Percentiles rank a stretch among this genome's conserved stretches.
These are phyloP conservation scores for Argyresthia goedartella DNA, from an alignment of 2,888 invertebrate species.

Conservation along the genomic window DNA sequence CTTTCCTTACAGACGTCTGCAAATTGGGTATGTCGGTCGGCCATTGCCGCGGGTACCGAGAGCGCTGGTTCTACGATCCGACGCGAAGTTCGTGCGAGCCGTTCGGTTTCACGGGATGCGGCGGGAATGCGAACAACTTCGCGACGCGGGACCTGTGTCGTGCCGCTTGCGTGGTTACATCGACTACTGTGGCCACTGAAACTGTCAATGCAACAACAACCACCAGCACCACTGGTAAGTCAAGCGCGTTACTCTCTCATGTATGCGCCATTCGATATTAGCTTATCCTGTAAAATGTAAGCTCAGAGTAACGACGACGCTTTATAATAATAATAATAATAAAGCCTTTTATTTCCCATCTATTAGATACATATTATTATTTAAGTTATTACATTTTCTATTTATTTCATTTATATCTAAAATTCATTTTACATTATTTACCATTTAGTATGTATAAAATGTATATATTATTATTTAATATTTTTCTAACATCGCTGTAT, in stretches of 20 bases:
- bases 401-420: too few relatives aligned
- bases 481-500: too few relatives aligned
- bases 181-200: not conserved
- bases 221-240: constrained; percentile 12
- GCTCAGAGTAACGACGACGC: too few relatives aligned
- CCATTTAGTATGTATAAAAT: too few relatives aligned
- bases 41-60: constrained; percentile 81
- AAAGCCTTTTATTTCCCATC: too few relatives aligned
- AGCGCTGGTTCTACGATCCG: constrained; percentile 89
- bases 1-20: constrained; percentile 65
- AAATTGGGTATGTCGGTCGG: constrained; percentile 76
- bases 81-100: constrained; percentile 79
- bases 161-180: constrained; percentile 62
- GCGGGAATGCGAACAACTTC: constrained; percentile 91
- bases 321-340: too few relatives aligned
- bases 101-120: constrained; percentile 91
- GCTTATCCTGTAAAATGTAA: too few relatives aligned
- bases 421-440: too few relatives aligned
- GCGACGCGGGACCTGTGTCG: constrained; percentile 78
- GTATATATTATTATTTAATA: too few relatives aligned
- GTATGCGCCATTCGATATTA: not conserved
- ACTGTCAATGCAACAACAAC: constrained; percentile 3
- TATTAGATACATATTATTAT: too few relatives aligned
- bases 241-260: too few relatives aligned
- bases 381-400: too few relatives aligned